Conservation (phyloP, 2,113 vertebrate species). For the Ictalurus furcatus region DNA sequence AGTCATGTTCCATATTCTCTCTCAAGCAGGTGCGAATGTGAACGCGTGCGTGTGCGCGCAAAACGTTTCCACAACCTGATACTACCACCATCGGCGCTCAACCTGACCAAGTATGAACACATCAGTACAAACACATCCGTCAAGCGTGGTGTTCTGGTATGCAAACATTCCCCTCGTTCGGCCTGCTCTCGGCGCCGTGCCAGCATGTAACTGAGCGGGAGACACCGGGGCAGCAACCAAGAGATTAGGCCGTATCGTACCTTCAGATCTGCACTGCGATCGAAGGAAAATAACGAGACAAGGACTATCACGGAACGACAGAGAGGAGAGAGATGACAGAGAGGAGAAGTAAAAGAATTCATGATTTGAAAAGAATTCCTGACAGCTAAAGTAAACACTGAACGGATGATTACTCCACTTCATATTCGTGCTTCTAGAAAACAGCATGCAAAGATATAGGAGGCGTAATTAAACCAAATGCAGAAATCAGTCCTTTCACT, state of each 20-base stretch:
- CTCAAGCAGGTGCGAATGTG: background rate
- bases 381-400: background rate
- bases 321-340: background rate
- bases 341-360: background rate
- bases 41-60: background rate
- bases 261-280: slow-evolving; percentile 32
- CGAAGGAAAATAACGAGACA: background rate
- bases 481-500: background rate
- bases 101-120: background rate
- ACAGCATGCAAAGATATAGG: background rate
- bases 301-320: background rate
- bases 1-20: no score
- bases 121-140: slow-evolving; percentile 5
- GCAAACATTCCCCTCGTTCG: slow-evolving; percentile 3
- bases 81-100: slow-evolving; percentile 13
- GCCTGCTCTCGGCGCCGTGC: background rate
- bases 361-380: background rate
- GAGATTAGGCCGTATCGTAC: slow-evolving; percentile 26
- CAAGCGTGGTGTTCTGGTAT: slow-evolving; percentile 17
- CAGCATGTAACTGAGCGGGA: slow-evolving; percentile 26
- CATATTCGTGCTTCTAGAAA: background rate
- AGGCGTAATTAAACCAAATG: background rate
- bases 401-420: background rate
- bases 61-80: background rate
- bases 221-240: slow-evolving; percentile 28